A percentile compares a stretch with the other conserved stretches of the same genome.
These are phyloP conservation scores for Amphipoea lucens DNA, from an alignment of 2,888 invertebrate genomes.

Conservation along the genomic window DNA sequence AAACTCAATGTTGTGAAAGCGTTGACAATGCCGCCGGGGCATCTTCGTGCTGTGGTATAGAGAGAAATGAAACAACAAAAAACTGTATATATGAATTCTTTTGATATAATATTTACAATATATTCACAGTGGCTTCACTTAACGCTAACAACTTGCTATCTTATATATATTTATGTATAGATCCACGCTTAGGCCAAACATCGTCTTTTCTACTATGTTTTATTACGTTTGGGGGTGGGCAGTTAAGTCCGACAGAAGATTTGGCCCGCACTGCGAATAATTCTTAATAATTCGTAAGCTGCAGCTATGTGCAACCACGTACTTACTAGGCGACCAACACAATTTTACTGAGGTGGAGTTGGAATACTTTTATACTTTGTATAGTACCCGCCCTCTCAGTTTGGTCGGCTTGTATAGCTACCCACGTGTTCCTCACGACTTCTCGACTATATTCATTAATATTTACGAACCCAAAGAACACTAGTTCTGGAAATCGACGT, in stretches of 20 bases:
- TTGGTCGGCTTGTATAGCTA: not conserved
- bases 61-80: constrained; percentile 62
- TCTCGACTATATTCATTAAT: constrained; percentile 14
- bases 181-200: constrained; percentile 47
- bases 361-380: too few relatives aligned
- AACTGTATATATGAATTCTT: constrained; percentile 71
- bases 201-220: constrained; percentile 38
- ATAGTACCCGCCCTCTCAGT: not conserved
- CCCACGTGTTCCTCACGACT: not conserved
- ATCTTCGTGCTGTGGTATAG: too few relatives aligned
- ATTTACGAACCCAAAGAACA: constrained; percentile 28
- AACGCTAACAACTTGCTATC: constrained; percentile 38
- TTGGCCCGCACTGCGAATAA: constrained; percentile 24
- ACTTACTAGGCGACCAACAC: not conserved
- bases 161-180: constrained; percentile 32
- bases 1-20: not conserved
- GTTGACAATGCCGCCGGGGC: not conserved
- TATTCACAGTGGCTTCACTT: constrained; percentile 63
- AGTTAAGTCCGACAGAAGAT: not conserved
- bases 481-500: constrained; percentile 18
- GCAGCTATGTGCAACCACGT: not conserved
- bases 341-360: not conserved
- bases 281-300: not conserved
- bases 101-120: constrained; percentile 69
- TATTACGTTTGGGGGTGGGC: constrained; percentile 44